Evolutionary conservation across 1,140 invertebrate species (phyloP).

Genomic region (Bombus turneri): DNA sequence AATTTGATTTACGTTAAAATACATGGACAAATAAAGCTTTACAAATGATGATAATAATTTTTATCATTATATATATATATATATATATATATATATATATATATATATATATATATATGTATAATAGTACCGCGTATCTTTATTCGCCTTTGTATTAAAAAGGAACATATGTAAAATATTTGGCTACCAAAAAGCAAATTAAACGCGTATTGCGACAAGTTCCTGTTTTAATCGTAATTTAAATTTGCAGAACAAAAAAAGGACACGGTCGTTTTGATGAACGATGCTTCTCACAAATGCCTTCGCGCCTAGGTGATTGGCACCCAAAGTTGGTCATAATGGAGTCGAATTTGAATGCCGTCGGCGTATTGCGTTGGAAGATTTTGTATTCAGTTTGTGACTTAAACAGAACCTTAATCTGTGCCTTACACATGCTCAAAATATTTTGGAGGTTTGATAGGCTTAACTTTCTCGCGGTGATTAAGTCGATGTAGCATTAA

Average conservation of each 20-base stretch:
- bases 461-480: not conserved
- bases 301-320: slow-evolving; percentile 6
- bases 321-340: slow-evolving; percentile 30
- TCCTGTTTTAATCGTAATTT: not conserved
- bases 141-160: too few species aligned
- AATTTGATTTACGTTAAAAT: too few species aligned
- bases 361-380: slow-evolving; percentile 2
- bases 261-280: not conserved
- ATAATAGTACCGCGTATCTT: too few species aligned
- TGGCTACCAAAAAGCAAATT: not conserved
- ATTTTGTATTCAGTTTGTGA: slow-evolving; percentile 22
- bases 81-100: too few species aligned
- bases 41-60: too few species aligned
- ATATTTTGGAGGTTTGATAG: not conserved
- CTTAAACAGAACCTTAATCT: slow-evolving; percentile 15
- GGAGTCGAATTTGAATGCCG: slow-evolving; percentile 31
- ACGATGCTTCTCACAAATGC: not conserved
- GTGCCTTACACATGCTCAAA: slow-evolving; percentile 6
- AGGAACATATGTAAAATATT: not conserved
- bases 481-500: not conserved
- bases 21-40: too few species aligned
- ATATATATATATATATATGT: too few species aligned
- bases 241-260: not conserved
- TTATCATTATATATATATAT: too few species aligned
- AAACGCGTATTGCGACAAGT: not conserved